Base-by-base conservation (phyloP, 2,888 invertebrate genomes). In the Cylloceria caligata region DNA sequence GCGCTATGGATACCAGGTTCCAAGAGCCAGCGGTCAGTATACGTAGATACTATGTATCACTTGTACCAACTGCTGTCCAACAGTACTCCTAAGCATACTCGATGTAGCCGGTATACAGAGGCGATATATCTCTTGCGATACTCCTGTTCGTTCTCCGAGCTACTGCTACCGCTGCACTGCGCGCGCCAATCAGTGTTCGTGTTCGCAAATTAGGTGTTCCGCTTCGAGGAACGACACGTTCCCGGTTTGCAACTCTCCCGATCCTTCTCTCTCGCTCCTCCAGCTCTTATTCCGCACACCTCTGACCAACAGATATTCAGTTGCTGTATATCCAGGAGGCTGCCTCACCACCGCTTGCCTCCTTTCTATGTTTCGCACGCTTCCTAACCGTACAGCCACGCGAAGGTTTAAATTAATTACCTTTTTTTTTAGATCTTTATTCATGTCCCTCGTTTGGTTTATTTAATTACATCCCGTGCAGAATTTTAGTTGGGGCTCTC, bases 151-250 rank as follows among this genome's bases (percentile, higher is more conserved):
- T 65, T 75, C 65, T 13, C 45, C 57, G 34, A 57, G 19, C 69
- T 30, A 34, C 27, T 45, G 71, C 65, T 52, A 73, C 34, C n/a
- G 72, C 62, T 74, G 57, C 65, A 47, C 68, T 68, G n/a, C 74
- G 49, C 75, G 71, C 75, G 30, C 76, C 80, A 80, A 80, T 80
- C 80, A 80, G 75, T 67, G 71, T 52, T 71, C 80, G 75, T 80
- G 76, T 80, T 76, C 80, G 75, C 80, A 80, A 80, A 80, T 80
- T 80, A 80, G 80, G 80, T 67, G 80, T 80, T 80, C 80, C 80
- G 80, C 80, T 80, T 76, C 71, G 75, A 45, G 75, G 67, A 72
- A 76, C 75, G 27, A 80, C 67, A 80, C 80, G 69, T 67, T 80
- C 65, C 73, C 36, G 73, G 73, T 77, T 69, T 39, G 36, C 67